phyloP scores from a whole-genome alignment of 2,113 vertebrate species.

The Drymodes brunneopygia region DNA sequence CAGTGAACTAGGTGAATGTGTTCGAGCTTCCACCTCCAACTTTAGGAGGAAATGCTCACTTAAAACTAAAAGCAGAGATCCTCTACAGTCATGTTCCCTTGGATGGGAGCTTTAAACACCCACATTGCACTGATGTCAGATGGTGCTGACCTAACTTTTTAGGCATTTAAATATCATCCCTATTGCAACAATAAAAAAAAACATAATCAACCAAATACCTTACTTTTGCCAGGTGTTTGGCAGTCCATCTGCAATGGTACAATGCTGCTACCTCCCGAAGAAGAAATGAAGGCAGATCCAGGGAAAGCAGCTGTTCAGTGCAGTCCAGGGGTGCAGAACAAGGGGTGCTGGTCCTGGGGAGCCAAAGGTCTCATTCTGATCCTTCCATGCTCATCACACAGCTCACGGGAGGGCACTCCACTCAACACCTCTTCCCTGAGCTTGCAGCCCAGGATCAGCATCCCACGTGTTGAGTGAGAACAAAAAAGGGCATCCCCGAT shows the following conservation, averaged over 20 bases:
- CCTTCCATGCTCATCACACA: accelerated
- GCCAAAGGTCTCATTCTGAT: background rate
- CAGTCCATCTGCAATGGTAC: background rate
- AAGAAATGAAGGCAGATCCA: background rate
- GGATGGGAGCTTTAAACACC: background rate
- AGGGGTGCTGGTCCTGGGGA: background rate
- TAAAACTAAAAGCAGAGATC: background rate
- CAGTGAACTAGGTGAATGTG: background rate
- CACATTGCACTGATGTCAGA: background rate
- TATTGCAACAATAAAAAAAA: background rate
- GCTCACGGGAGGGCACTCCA: background rate
- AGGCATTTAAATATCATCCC: background rate
- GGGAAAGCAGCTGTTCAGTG: background rate
- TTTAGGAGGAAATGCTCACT: background rate
- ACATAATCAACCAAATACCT: background rate
- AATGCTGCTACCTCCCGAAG: background rate
- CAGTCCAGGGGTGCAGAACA: background rate
- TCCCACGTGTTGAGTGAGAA: background rate
- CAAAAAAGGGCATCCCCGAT: background rate
- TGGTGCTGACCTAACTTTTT: background rate
- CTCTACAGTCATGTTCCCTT: background rate
- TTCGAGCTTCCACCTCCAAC: background rate
- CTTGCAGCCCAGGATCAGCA: background rate
- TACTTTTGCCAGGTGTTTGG: background rate
- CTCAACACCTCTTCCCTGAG: background rate